Percentiles rank a stretch among this genome's conserved stretches.
Evolutionary conservation across 2,113 vertebrate species (phyloP).

Genomic region (Panthera uncia): DNA sequence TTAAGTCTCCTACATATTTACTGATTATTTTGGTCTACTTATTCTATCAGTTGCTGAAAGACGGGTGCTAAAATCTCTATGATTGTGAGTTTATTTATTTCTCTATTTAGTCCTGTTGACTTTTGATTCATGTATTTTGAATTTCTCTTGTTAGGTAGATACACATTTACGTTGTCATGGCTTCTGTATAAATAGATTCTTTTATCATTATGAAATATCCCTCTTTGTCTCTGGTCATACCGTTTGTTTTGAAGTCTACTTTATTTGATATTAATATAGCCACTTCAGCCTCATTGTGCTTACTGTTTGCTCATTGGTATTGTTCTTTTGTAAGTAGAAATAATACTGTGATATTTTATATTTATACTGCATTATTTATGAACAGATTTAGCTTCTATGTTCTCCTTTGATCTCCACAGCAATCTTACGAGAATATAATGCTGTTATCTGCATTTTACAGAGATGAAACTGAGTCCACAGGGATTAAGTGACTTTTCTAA

Average conservation of each 20-base stretch:
- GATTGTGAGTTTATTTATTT: slow-evolving; percentile 12
- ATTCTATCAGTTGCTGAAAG: neutral
- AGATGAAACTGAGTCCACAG: neutral
- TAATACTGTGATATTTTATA: slow-evolving; percentile 12
- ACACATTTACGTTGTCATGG: neutral
- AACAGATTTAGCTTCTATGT: neutral
- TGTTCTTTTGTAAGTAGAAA: slow-evolving; percentile 35
- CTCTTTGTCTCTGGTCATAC: neutral
- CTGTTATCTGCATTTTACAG: neutral
- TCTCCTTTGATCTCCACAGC: neutral
- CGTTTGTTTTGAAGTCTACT: slow-evolving; percentile 34
- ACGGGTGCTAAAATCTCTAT: neutral
- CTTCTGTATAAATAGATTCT: neutral
- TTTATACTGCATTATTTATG: slow-evolving; percentile 19
- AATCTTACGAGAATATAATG: neutral
- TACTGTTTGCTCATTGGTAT: neutral
- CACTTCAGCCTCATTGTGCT: neutral
- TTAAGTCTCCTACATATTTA: neutral
- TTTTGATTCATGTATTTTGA: neutral
- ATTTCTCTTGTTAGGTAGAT: neutral
- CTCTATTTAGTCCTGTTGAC: neutral
- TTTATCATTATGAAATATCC: neutral
- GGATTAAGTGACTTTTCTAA: neutral
- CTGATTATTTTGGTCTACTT: neutral
- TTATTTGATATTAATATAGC: slow-evolving; percentile 12